Conservation (phyloP, 1,140 invertebrate genomes). For the Temnothorax curvispinosus region DNA sequence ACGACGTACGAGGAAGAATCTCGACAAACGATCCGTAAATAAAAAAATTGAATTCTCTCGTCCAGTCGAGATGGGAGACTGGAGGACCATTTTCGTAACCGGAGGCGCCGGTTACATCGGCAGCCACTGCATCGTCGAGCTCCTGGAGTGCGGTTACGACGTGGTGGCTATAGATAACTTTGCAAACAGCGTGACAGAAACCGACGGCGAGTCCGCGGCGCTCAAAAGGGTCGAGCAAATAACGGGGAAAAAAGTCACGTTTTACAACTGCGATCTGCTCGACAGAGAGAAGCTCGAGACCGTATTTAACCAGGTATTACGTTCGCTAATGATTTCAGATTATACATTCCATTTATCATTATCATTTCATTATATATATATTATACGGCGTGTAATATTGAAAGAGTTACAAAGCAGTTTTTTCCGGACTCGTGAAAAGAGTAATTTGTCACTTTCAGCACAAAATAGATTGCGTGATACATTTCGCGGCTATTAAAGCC, state of each 20-base stretch:
- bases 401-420: neutral
- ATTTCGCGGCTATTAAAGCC: constrained; percentile 97
- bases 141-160: constrained; percentile 92
- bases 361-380: neutral
- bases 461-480: constrained; percentile 95
- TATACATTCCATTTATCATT: neutral
- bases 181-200: constrained; percentile 88
- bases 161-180: constrained; percentile 95
- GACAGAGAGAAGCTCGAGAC: constrained; percentile 89
- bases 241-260: constrained; percentile 91
- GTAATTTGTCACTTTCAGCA: constrained; percentile 88
- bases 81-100: constrained; percentile 92
- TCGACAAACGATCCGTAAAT: neutral
- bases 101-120: constrained; percentile 98
- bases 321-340: neutral
- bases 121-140: constrained; percentile 95
- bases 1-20: neutral
- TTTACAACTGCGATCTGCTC: constrained; percentile 92
- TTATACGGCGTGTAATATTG: neutral
- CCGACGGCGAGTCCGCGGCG: constrained; percentile 88
- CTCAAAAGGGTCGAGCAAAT: constrained; percentile 92
- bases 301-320: constrained; percentile 90
- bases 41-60: constrained; percentile 35
- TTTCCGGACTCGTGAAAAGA: neutral
- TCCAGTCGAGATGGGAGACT: constrained; percentile 66